These are phyloP conservation scores for Cladorhizidae sp. DNA, from an alignment of 37 sponge, comb jelly and placozoan species.

Conservation along the genomic window DNA sequence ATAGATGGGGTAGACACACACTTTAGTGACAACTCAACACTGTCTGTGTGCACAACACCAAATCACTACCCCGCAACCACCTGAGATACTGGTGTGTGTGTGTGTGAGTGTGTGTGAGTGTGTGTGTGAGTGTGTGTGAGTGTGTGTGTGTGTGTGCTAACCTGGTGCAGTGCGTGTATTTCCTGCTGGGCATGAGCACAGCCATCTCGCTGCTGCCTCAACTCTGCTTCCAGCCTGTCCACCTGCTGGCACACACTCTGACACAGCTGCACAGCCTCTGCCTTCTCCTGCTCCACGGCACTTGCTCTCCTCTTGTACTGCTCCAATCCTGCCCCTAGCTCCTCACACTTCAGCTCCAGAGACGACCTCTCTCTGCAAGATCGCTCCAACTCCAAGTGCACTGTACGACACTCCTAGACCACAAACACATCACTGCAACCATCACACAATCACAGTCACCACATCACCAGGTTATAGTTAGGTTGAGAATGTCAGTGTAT, in stretches of 20 bases:
- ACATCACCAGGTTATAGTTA: no score
- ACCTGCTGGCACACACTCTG: conserved; percentile 71
- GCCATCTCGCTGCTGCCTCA: conserved; percentile 59
- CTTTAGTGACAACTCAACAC: no score
- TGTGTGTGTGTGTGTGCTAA: no score
- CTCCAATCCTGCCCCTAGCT: conserved; percentile 48
- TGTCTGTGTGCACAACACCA: no score
- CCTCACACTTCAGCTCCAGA: conserved; percentile 50
- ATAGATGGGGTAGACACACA: no score
- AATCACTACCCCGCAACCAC: no score
- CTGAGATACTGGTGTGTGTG: no score
- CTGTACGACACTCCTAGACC: conserved; percentile 54
- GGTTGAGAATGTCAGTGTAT: no score
- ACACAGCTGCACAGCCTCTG: conserved; percentile 65
- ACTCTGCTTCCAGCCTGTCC: conserved; percentile 69
- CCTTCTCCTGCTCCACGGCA: conserved; percentile 84
- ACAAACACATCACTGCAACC: neutral
- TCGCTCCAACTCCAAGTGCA: conserved; percentile 64
- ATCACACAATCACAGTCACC: neutral
- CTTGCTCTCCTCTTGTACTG: conserved; percentile 60
- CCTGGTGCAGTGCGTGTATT: conserved; percentile 60
- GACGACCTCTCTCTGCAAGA: conserved; percentile 44
- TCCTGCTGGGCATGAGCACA: conserved; percentile 45
- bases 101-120: no score
- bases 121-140: no score